phyloP scores from a whole-genome alignment of 2,888 invertebrate genomes.

The Spodoptera exigua region DNA sequence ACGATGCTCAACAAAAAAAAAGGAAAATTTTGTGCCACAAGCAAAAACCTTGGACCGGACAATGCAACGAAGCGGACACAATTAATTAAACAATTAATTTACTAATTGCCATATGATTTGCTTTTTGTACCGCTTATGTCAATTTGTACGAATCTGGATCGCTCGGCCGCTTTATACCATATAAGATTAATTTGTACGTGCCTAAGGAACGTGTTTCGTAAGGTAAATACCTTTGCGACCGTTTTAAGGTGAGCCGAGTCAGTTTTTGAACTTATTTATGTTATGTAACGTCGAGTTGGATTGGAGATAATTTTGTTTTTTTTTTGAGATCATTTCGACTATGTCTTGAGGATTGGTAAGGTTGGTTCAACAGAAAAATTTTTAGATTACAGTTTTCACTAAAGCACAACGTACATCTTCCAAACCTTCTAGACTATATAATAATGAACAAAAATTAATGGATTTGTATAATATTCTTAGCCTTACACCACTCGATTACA shows the following conservation, averaged over 20 bases:
- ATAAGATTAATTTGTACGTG: slow-evolving; percentile 68
- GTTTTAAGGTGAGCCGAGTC: slow-evolving; percentile 22
- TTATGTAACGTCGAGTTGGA: slow-evolving; percentile 6
- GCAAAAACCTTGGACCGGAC: slow-evolving; percentile 67
- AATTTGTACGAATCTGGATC: slow-evolving; percentile 80
- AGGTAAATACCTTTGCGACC: slow-evolving; percentile 32
- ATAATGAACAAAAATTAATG: too few relatives aligned
- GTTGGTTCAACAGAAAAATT: too few relatives aligned
- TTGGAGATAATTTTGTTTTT: background rate
- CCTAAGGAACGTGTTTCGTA: slow-evolving; percentile 52
- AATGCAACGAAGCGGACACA: slow-evolving; percentile 68
- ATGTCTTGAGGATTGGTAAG: too few relatives aligned
- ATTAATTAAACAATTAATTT: slow-evolving; percentile 90
- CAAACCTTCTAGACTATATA: too few relatives aligned
- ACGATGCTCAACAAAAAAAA: slow-evolving; percentile 53
- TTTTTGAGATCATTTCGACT: too few relatives aligned
- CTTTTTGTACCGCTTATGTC: slow-evolving; percentile 81
- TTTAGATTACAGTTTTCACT: too few relatives aligned
- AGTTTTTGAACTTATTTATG: slow-evolving; percentile 43
- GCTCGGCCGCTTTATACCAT: slow-evolving; percentile 59
- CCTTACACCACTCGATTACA: too few relatives aligned
- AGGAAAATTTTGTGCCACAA: slow-evolving; percentile 58
- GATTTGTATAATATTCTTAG: too few relatives aligned
- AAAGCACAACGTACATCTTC: too few relatives aligned
- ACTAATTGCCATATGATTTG: slow-evolving; percentile 86